Base-by-base conservation (phyloP, 2,888 invertebrate genomes). In the Drosophila anomelani region DNA sequence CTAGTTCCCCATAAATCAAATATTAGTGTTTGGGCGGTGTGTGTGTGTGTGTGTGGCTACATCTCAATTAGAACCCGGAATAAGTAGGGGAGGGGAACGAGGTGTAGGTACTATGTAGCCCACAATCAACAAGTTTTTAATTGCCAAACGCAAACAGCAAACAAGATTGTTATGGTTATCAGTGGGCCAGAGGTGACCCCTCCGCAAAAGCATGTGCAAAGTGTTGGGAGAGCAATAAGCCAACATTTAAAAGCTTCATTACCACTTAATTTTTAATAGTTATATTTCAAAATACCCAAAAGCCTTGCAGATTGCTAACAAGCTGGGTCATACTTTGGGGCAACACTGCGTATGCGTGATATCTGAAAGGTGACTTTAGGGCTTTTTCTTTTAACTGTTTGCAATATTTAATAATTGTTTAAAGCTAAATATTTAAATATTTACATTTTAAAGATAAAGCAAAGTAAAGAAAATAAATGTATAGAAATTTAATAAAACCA, bases 121-220 rank as follows among this genome's bases (percentile, higher is more conserved):
- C 77, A 87, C 87, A 81, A 81, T 87, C 87, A 83, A 83, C 83
- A 83, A 83, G 87, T 83, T 81, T 59, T 81, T 87, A 85, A 83
- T 87, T 87, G 73, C 74, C 62, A 54, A 49, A 61, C 36, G 68
- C 57, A 62, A 77, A 75, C 63, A 73, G 66, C 47, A 47, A 67
- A 54, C 66, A 62, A 54, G 54, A 81, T 76, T 78, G 81, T 77
- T 79, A 76, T 81, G 70, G 68, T 62, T 75, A 76, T 75, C 85
- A 74, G 66, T 67, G 59, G 72, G 66, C 26, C 72, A 55, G 43
- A 38, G 63, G 63, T 53, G 59, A 70, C 71, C 71, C 47, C 29
- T 29, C 23, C 5, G 34, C 34, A 23, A 41, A 57, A 34, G 39
- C 44, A 58, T 15, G 51, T 56, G 29, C 38, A 9, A 12, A 36